Evolutionary conservation across 2,888 invertebrate species (phyloP).

Genomic region (Crioceris asparagi): DNA sequence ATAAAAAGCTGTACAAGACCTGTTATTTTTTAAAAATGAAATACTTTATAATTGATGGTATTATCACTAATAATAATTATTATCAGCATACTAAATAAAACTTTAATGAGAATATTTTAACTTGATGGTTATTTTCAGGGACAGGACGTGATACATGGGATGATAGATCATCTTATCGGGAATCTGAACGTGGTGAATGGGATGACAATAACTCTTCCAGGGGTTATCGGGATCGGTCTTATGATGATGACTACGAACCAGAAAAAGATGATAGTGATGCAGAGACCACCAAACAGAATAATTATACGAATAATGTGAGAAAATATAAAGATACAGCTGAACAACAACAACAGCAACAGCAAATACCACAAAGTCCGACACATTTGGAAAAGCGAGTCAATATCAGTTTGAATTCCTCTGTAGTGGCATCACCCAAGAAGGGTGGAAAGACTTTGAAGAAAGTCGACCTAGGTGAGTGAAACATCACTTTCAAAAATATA

Average conservation of each 20-base stretch:
- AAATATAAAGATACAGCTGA: slow-evolving; percentile 28
- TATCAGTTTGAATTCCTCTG: slow-evolving; percentile 39
- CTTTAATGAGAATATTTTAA: no score
- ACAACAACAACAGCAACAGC: slow-evolving; percentile 3
- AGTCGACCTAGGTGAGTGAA: slow-evolving; percentile 44
- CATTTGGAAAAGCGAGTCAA: slow-evolving; percentile 34
- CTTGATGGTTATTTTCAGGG: no score
- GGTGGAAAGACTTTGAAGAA: slow-evolving; percentile 41
- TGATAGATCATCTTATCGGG: slow-evolving; percentile 27
- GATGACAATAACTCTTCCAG: slow-evolving; percentile 24
- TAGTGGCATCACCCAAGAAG: slow-evolving; percentile 34
- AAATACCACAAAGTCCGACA: slow-evolving; percentile 11
- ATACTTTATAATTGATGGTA: slow-evolving; percentile 7
- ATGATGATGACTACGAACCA: slow-evolving; percentile 51
- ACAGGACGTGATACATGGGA: slow-evolving; percentile 33
- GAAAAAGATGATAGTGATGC: slow-evolving; percentile 60
- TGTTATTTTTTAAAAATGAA: slow-evolving; percentile 7
- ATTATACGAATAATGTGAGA: slow-evolving; percentile 21
- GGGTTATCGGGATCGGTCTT: slow-evolving; percentile 33
- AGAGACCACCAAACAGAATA: slow-evolving; percentile 43
- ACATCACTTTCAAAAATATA: no score
- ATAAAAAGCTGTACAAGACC: no score
- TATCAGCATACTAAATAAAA: no score
- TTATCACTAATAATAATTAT: no score
- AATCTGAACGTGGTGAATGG: slow-evolving; percentile 32